Base-by-base conservation (phyloP, 2,797 vertebrate species). In the Sebastes nivosus region DNA sequence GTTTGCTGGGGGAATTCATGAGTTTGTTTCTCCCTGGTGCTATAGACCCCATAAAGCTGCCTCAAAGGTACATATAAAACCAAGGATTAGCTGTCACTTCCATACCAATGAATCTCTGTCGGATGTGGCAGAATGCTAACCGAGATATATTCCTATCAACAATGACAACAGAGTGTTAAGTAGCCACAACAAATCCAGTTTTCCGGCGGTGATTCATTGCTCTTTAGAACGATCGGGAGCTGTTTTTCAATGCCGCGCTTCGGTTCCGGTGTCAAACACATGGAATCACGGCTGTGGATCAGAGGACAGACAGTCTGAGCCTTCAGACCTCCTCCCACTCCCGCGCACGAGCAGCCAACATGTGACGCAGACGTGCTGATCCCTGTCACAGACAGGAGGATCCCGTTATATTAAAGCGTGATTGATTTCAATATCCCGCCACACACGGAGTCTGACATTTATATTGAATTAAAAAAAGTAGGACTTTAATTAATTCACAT, bases 401-500 rank as follows among this genome's bases (percentile, higher is more conserved):
- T 89, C 81, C 75, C n/a, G 13, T 75, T 77, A 86, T 89, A 90
- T 91, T 88, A 92, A 92, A 93, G 80, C 75, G 77, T 86, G 88
- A 94, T 92, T 93, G 89, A 94, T 92, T 92, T 89, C 87, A 93
- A 89, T 92, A 91, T 92, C 87, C 93, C 87, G 88, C 87, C 91
- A 90, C 89, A 88, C 85, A 79, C 72, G 71, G 83, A 86, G 80
- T 80, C 83, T 92, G 90, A 91, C 90, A 93, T 94, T 93, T 88
- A 89, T 89, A 88, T 81, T 88, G 79, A 92, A 94, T 91, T 11
- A 9, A 65, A 25, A 38, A 22, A 38, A 91, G 89, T 87, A 63
- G 82, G 81, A 87, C 75, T 94, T 90, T 89, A 93, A 94, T 94
- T 91, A 90, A 93, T 94, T 94, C 86, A 88, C 75, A 82, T 72